phyloP scores from a whole-genome alignment of 30 jellyfish, hydroid and myxozoan species.

The Pseudorhiza aurosa region DNA sequence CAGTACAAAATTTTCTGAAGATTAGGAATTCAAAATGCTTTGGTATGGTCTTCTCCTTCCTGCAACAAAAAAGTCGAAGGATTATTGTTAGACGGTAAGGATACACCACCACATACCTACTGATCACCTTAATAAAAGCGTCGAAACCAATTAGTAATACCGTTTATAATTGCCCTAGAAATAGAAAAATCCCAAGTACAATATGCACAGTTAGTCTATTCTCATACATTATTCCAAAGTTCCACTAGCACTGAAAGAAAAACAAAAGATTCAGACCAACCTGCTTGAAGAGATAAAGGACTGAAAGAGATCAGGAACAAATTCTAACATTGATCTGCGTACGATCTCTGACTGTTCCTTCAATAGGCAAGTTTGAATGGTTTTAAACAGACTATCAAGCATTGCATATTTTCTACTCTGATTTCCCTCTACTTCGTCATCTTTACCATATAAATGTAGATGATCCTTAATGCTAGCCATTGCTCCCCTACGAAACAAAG shows the following conservation, averaged over 20 bases:
- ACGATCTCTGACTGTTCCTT: not conserved
- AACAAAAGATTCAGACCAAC: conserved; percentile 1
- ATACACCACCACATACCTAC: too few species aligned
- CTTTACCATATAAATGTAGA: conserved; percentile 7
- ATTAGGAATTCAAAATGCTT: conserved; percentile 31
- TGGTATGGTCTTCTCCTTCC: conserved; percentile 11
- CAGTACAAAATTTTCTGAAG: conserved; percentile 12
- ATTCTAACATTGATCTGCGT: not conserved
- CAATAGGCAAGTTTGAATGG: not conserved
- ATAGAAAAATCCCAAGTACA: too few species aligned
- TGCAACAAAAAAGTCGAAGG: not conserved
- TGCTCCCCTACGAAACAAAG: conserved; percentile 1
- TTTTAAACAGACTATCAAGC: conserved; percentile 10
- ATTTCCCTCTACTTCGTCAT: not conserved
- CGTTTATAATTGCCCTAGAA: too few species aligned
- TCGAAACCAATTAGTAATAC: too few species aligned
- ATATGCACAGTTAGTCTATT: too few species aligned
- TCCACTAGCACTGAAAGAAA: too few species aligned
- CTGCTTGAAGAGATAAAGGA: conserved; percentile 16
- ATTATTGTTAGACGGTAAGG: too few species aligned
- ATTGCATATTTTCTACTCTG: not conserved
- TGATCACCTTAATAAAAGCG: too few species aligned
- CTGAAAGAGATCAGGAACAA: conserved; percentile 7
- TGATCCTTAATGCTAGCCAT: conserved; percentile 4
- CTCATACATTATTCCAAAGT: too few species aligned